Conservation (phyloP, 2,888 invertebrate species). For the Scaptomyza caliginosa region DNA sequence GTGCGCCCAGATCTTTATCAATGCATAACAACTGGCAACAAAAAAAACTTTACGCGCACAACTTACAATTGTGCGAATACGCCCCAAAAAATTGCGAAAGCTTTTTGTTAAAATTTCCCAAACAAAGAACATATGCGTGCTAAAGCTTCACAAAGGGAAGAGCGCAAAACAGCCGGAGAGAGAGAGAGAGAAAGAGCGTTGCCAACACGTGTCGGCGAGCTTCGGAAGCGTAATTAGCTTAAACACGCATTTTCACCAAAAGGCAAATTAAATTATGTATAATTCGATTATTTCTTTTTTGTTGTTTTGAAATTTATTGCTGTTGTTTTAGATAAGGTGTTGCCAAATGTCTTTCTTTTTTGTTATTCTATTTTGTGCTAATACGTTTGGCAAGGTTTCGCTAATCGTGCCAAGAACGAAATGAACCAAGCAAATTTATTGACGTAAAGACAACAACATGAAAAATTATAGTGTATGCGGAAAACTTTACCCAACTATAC, state of each 20-base stretch:
- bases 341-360: conserved; percentile 18
- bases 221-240: conserved; percentile 12
- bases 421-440: conserved; percentile 31
- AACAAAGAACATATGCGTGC: conserved; percentile 67
- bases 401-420: conserved; percentile 69
- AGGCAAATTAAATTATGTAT: conserved; percentile 1
- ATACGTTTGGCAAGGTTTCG: conserved; percentile 53
- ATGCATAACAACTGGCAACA: conserved; percentile 8
- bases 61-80: background rate
- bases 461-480: conserved; percentile 26
- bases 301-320: background rate
- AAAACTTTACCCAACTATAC: conserved; percentile 42
- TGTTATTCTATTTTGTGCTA: background rate
- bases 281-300: background rate
- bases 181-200: background rate
- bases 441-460: conserved; percentile 42
- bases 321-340: conserved; percentile 17
- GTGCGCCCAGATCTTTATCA: conserved; percentile 12
- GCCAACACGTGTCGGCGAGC: conserved; percentile 34
- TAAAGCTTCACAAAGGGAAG: conserved; percentile 13
- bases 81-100: conserved; percentile 27
- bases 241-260: conserved; percentile 5
- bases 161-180: too few relatives aligned
- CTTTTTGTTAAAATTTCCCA: conserved; percentile 67
- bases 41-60: background rate